A percentile compares a stretch with the other conserved stretches of the same genome.
phyloP scores from a whole-genome alignment of 2,113 vertebrate genomes.

The Nicator chloris region DNA sequence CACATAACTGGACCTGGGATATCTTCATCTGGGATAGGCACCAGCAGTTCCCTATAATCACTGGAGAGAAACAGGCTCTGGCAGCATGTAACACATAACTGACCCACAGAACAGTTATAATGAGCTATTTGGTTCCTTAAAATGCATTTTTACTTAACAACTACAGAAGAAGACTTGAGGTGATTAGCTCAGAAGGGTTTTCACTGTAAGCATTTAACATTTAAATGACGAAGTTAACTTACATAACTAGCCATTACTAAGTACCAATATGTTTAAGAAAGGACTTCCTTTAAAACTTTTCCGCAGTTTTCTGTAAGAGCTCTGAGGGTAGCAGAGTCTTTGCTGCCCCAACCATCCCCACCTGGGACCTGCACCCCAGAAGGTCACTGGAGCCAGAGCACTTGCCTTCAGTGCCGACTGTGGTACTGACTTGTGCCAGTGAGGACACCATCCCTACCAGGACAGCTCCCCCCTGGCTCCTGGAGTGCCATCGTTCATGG shows the following conservation, averaged over 20 bases:
- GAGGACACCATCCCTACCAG: background rate
- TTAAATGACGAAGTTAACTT: background rate
- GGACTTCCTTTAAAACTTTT: background rate
- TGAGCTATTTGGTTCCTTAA: background rate
- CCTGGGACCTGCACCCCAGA: background rate
- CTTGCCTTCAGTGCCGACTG: background rate
- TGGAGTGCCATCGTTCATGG: background rate
- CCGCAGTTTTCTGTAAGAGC: background rate
- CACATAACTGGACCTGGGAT: background rate
- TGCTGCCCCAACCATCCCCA: background rate
- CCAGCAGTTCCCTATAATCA: background rate
- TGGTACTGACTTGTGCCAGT: background rate
- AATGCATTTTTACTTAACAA: background rate
- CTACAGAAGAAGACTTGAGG: background rate
- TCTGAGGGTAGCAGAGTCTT: background rate
- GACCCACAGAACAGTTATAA: background rate
- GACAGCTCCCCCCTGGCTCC: background rate
- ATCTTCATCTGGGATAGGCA: background rate
- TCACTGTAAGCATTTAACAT: background rate
- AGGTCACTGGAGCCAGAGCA: background rate
- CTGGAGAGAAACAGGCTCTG: background rate
- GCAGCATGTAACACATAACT: background rate
- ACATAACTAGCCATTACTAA: background rate
- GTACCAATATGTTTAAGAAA: background rate
- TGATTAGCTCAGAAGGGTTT: background rate